Evolutionary conservation across 2,797 vertebrate species (phyloP), one percentile per base, ranked within the genome.

Genomic region (Centroberyx gerrardi): DNA sequence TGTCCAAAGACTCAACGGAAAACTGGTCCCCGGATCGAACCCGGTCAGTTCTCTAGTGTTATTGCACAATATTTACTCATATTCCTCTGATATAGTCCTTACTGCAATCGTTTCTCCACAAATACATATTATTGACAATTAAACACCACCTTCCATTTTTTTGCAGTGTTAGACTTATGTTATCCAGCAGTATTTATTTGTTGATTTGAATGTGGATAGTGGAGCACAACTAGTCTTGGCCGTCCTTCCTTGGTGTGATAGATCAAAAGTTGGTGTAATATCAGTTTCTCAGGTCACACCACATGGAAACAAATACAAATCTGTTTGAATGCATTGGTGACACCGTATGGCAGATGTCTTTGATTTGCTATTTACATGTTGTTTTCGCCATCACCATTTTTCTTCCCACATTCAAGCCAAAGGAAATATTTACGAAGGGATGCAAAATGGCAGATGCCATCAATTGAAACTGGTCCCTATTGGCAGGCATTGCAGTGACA

Each of bases 11-110:
- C 94, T 96, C 42, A 96, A 96, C 14, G 95, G 95, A 36, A 96
- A 96, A 86, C 90, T 95, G 60, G 94, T 96, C 61, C 95, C 95
- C 56, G 95, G 93, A 85, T 96, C 95, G 53, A 96, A 95, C 88
- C 95, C 95, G 90, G 95, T 96, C 59, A 93, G 94, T 91, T 13
- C n/a, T 73, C 18, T 38, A 6, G 49, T 60, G 4, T 77, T 56
- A 80, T 80, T 69, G 14, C 71, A 56, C 74, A 84, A 78, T 68
- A 74, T 31, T 31, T 38, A 7, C 55, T 48, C 62, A 31, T 48
- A 69, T 38, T 62, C 68, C 1, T 68, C 53, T 74, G 4, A 66
- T 76, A 4, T 60, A 72, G 40, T 76, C 40, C 33, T 78, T 72
- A 55, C 48, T 61, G 52, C 49, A 74, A 64, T 74, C 40, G 28